Evolutionary conservation across 1,140 invertebrate species (phyloP).

Genomic region (Leucophenga varia): DNA sequence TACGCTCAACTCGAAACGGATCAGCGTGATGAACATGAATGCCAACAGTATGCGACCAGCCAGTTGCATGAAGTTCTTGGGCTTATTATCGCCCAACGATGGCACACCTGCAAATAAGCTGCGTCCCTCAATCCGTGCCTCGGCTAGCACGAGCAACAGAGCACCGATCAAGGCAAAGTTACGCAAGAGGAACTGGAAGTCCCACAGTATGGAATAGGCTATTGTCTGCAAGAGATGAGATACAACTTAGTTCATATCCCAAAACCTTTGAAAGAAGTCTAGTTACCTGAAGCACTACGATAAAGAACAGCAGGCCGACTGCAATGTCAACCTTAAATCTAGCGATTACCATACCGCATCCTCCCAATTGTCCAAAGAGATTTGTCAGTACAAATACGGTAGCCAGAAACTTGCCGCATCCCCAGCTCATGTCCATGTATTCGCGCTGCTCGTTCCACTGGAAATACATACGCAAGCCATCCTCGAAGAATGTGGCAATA

Average conservation of each 20-base stretch:
- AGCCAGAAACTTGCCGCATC: constrained; percentile 88
- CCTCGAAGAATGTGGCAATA: constrained; percentile 99
- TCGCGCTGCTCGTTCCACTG: constrained; percentile 98
- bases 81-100: constrained; percentile 93
- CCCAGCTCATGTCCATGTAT: constrained; percentile 98
- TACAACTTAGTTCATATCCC: neutral
- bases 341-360: constrained; percentile 92
- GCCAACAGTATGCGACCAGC: constrained; percentile 93
- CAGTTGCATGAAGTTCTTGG: constrained; percentile 95
- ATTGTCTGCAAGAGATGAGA: constrained; percentile 77
- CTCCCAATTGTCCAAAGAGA: constrained; percentile 92
- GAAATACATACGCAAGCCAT: constrained; percentile 98
- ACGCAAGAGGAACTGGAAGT: constrained; percentile 92
- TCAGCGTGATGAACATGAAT: constrained; percentile 97
- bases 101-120: constrained; percentile 98
- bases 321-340: constrained; percentile 93
- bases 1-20: constrained; percentile 90
- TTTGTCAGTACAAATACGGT: constrained; percentile 91
- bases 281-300: constrained; percentile 89
- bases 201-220: constrained; percentile 98
- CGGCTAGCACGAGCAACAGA: constrained; percentile 89
- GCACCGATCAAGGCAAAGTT: constrained; percentile 97
- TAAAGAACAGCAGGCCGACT: constrained; percentile 92
- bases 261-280: neutral
- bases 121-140: constrained; percentile 87